These are phyloP conservation scores for Sesamia nonagrioides DNA, from an alignment of 1,140 invertebrate species.

Conservation along the genomic window DNA sequence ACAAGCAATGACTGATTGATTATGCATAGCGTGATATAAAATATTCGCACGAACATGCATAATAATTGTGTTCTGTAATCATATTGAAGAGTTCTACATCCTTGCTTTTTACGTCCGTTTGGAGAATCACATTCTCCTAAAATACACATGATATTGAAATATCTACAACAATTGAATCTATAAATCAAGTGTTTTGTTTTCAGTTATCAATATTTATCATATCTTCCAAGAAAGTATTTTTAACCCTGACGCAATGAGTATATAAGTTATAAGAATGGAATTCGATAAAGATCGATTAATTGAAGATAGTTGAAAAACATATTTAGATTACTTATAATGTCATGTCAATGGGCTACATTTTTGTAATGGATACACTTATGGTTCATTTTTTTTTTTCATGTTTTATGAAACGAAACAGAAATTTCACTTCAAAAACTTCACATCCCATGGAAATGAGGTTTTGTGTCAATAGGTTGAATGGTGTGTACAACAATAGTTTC, in stretches of 20 bases:
- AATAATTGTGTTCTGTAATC: conserved; percentile 47
- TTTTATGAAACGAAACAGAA: not conserved
- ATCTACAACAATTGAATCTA: conserved; percentile 7
- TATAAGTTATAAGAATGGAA: conserved; percentile 55
- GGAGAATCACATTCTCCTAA: not conserved
- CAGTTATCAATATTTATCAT: conserved; percentile 21
- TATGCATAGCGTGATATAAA: conserved; percentile 57
- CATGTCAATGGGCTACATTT: conserved; percentile 19
- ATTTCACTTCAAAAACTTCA: not conserved
- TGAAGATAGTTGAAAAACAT: conserved; percentile 43
- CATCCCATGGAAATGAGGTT: not conserved
- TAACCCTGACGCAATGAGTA: conserved; percentile 5
- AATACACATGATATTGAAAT: not conserved
- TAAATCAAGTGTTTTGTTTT: conserved; percentile 25
- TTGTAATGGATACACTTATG: not conserved
- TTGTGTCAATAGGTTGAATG: conserved; percentile 13
- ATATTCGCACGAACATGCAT: conserved; percentile 57
- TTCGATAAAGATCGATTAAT: conserved; percentile 53
- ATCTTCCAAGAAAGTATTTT: conserved; percentile 21
- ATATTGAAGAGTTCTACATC: conserved; percentile 9
- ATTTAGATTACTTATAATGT: not conserved
- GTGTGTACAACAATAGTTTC: not conserved
- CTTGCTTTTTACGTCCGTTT: not conserved
- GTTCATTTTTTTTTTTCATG: too few relatives aligned
- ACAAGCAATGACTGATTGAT: conserved; percentile 61